Percentiles rank a stretch among this genome's conserved stretches.
Conservation (phyloP, 1,140 invertebrate species). For the Drosophila mojavensis region DNA sequence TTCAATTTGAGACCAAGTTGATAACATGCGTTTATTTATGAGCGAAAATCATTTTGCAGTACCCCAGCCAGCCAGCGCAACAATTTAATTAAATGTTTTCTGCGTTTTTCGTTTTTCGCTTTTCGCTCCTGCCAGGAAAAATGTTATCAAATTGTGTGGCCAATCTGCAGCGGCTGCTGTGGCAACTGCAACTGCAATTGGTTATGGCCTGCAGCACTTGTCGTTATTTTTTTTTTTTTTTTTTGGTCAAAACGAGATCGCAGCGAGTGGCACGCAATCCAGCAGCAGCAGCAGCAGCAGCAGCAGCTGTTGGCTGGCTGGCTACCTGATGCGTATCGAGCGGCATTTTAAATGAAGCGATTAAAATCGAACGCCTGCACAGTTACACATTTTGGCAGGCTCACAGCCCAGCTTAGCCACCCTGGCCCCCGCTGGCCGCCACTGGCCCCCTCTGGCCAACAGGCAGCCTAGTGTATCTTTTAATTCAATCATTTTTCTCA, state of each 20-base stretch:
- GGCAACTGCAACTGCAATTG: slow-evolving; percentile 34
- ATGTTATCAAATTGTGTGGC: slow-evolving; percentile 59
- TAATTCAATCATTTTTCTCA: slow-evolving; percentile 80
- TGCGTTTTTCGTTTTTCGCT: no score
- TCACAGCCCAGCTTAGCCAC: no score
- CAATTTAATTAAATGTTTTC: slow-evolving; percentile 73
- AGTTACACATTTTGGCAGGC: slow-evolving; percentile 65
- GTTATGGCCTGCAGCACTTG: slow-evolving; percentile 63
- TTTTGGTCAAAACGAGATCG: slow-evolving; percentile 77
- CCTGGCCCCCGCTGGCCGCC: background rate
- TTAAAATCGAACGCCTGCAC: slow-evolving; percentile 80
- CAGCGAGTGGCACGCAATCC: slow-evolving; percentile 79
- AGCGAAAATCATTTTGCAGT: slow-evolving; percentile 47
- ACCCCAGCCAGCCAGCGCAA: slow-evolving; percentile 31
- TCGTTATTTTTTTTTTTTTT: background rate
- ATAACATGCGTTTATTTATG: slow-evolving; percentile 47
- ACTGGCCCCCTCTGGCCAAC: slow-evolving; percentile 16
- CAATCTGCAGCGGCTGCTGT: slow-evolving; percentile 42
- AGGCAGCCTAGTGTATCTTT: slow-evolving; percentile 52
- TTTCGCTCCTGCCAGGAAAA: slow-evolving; percentile 52
- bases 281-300: slow-evolving; percentile 17
- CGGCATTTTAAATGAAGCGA: slow-evolving; percentile 80
- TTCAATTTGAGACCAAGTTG: slow-evolving; percentile 11
- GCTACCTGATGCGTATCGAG: slow-evolving; percentile 78
- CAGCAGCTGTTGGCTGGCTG: slow-evolving; percentile 12